Evolutionary conservation across 2,113 vertebrate species (phyloP), one percentile per base, ranked within the genome.

Genomic region (Irena cyanogastra): DNA sequence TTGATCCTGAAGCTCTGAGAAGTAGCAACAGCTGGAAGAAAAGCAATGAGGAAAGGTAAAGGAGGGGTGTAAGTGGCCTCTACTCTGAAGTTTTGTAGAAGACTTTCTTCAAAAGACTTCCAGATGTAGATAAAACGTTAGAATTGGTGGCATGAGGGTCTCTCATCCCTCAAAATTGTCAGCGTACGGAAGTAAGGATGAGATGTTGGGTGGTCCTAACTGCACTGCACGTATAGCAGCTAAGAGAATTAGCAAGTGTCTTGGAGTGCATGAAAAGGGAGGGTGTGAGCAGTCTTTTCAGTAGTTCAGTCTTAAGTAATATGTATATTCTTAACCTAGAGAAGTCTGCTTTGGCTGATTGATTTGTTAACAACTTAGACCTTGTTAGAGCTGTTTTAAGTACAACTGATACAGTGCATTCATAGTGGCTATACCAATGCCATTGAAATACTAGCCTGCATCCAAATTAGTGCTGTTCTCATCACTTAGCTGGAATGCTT

Each of bases 101-200:
- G 30, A 77, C 60, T 54, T 78, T 20, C 70, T 94, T 92, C 45
- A 66, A 39, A 89, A 77, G 56, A 16, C 60, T 90, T 92, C 35
- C 47, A 92, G 92, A 75, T 94, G 70, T 35, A 84, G 81, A 60
- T 89, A 83, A 63, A 92, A 33, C 86, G 87, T 90, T 81, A 64
- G 85, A 90, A 74, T 92, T 92, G 64, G 75, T 86, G 68, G 26
- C 63, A 74, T 56, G 56, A 92, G 76, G 56, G 45, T 93, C 85
- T 74, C 13, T 94, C 28, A 45, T 85, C 37, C 71, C 68, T 90
- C 60, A 45, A 63, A 92, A 90, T 45, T 87, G 66, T 90, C 69
- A 74, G 83, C 2, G 2, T 83, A 44, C 68, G 78, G 79, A 94
- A 95, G 84, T 88, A 86, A 72, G 79, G 71, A 83, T 66, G 91